These are phyloP conservation scores for Cheilosia vernalis DNA, from an alignment of 2,888 invertebrate genomes.

Conservation along the genomic window DNA sequence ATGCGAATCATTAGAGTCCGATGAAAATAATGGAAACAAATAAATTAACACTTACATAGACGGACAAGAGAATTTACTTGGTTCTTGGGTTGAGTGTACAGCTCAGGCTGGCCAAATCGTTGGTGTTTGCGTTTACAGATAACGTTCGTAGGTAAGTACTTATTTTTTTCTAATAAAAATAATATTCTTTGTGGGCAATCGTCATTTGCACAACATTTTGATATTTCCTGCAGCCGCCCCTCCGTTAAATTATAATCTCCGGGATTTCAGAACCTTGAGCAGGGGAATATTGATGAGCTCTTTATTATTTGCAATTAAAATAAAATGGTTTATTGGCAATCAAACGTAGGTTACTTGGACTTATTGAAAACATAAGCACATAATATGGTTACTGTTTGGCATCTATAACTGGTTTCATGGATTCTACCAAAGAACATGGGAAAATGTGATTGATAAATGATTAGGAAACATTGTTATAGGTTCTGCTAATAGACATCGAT, in stretches of 20 bases:
- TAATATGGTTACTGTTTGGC: too few relatives aligned
- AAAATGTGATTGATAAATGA: too few relatives aligned
- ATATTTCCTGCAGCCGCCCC: constrained; percentile 42
- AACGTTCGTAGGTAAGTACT: constrained; percentile 13
- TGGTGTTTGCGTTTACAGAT: constrained; percentile 26
- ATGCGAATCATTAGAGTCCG: constrained; percentile 55
- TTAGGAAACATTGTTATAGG: too few relatives aligned
- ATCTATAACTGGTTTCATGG: too few relatives aligned
- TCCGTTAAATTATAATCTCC: constrained; percentile 41
- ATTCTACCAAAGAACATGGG: too few relatives aligned
- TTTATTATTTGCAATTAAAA: constrained; percentile 40
- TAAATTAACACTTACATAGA: constrained; percentile 69
- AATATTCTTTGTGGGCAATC: constrained; percentile 22
- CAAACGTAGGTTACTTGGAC: not conserved
- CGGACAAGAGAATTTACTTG: constrained; percentile 24
- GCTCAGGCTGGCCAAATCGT: constrained; percentile 2
- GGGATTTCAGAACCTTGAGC: constrained; percentile 43
- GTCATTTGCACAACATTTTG: constrained; percentile 51
- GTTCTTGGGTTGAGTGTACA: constrained; percentile 12
- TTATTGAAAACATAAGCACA: constrained; percentile 12
- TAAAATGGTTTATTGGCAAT: not conserved
- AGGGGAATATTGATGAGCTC: constrained; percentile 32
- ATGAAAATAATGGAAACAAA: constrained; percentile 55
- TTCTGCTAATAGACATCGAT: too few relatives aligned
- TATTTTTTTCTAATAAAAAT: constrained; percentile 13